A percentile compares a stretch with the other conserved stretches of the same genome.
Conservation (phyloP, 2,888 invertebrate genomes). For the Ctenicera cuprea region DNA sequence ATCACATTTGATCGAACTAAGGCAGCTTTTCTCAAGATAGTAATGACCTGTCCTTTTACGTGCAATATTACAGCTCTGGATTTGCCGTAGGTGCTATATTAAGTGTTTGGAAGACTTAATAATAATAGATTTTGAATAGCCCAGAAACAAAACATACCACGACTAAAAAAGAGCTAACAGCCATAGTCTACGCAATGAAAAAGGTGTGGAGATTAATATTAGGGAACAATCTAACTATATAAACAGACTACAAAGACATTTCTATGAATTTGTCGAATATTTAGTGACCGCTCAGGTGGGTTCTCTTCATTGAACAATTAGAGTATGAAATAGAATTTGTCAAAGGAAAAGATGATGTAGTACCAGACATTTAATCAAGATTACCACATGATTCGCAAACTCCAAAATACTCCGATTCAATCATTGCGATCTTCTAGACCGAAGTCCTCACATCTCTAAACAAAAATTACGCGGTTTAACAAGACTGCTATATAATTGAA, state of each 20-base stretch:
- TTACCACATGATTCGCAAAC: conserved; percentile 39
- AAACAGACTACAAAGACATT: conserved; percentile 60
- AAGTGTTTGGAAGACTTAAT: neutral
- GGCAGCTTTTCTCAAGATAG: conserved; percentile 32
- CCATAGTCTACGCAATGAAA: conserved; percentile 55
- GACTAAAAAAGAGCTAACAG: conserved; percentile 59
- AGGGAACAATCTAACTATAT: conserved; percentile 44
- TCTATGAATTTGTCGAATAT: conserved; percentile 53
- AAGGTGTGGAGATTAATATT: neutral
- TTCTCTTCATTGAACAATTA: conserved; percentile 55
- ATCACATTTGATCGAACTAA: conserved; percentile 34
- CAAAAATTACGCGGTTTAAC: no score
- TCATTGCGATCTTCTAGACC: no score
- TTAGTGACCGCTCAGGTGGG: conserved; percentile 56
- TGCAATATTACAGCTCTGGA: conserved; percentile 45
- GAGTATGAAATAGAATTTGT: conserved; percentile 54
- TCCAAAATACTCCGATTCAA: no score
- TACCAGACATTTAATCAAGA: conserved; percentile 60
- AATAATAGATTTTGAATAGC: no score
- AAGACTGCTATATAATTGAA: no score
- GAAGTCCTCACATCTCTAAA: no score
- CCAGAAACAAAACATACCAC: neutral
- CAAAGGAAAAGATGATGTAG: conserved; percentile 56
- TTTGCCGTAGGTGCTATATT: conserved; percentile 44
- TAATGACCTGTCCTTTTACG: conserved; percentile 24